phyloP scores from a whole-genome alignment of 1,140 invertebrate genomes.

The Oscheius sp. region DNA sequence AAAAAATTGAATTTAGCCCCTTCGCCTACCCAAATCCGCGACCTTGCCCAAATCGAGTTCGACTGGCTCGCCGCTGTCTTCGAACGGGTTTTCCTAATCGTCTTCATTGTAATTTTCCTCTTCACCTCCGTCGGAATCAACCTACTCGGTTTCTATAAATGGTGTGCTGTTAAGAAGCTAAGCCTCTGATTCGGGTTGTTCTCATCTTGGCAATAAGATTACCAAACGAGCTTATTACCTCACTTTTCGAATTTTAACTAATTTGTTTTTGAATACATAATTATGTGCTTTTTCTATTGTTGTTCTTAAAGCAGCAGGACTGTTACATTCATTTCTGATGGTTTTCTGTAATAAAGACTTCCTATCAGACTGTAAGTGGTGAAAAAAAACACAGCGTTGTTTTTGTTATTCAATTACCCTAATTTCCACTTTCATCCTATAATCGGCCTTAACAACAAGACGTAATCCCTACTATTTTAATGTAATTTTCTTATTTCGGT shows the following conservation, averaged over 20 bases:
- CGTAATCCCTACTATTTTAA: neutral
- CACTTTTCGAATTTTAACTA: no score
- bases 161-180: no score
- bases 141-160: conserved; percentile 49
- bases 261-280: no score
- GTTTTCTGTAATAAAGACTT: neutral
- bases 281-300: neutral
- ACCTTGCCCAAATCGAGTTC: conserved; percentile 57
- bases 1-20: conserved; percentile 11
- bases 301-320: neutral
- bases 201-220: no score
- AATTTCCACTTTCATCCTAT: neutral
- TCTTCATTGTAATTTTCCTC: conserved; percentile 52
- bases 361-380: no score
- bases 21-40: conserved; percentile 35
- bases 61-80: conserved; percentile 59
- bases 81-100: conserved; percentile 55
- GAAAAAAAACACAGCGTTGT: no score
- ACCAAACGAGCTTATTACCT: no score
- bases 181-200: no score
- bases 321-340: neutral
- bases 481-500: neutral
- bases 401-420: no score
- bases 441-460: neutral
- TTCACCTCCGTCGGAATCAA: conserved; percentile 55